Conservation (phyloP, 1,140 invertebrate species). For the Drosophila yakuba region DNA sequence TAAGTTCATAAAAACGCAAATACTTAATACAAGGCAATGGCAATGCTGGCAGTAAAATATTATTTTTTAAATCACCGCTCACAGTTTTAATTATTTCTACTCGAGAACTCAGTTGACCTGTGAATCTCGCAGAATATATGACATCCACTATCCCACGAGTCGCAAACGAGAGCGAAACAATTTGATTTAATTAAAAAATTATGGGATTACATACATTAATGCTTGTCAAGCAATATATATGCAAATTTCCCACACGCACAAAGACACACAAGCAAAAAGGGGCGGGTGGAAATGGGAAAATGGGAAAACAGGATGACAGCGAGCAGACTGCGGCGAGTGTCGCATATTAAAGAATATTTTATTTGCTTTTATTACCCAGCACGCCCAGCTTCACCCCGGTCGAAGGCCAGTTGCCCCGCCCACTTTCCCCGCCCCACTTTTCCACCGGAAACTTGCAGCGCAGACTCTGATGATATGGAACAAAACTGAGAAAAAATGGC, state of each 20-base stretch:
- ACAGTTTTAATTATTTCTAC: background rate
- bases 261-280: background rate
- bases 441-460: constrained; percentile 74
- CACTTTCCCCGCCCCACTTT: constrained; percentile 6
- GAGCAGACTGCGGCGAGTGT: constrained; percentile 69
- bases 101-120: constrained; percentile 2
- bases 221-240: constrained; percentile 84
- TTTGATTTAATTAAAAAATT: constrained; percentile 85
- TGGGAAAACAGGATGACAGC: constrained; percentile 37
- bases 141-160: constrained; percentile 31
- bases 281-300: background rate
- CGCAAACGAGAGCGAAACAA: constrained; percentile 55
- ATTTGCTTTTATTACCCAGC: constrained; percentile 81
- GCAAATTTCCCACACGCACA: constrained; percentile 65
- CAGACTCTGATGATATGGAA: constrained; percentile 66
- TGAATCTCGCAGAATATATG: background rate
- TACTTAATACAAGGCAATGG: too few species aligned
- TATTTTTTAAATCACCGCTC: background rate
- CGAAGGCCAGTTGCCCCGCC: constrained; percentile 25
- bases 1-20: too few species aligned
- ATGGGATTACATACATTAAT: constrained; percentile 82
- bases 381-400: constrained; percentile 63
- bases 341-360: constrained; percentile 84
- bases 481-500: constrained; percentile 38
- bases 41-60: background rate